These are phyloP conservation scores for Motacilla alba DNA, from an alignment of 2,113 vertebrate species.

Conservation along the genomic window DNA sequence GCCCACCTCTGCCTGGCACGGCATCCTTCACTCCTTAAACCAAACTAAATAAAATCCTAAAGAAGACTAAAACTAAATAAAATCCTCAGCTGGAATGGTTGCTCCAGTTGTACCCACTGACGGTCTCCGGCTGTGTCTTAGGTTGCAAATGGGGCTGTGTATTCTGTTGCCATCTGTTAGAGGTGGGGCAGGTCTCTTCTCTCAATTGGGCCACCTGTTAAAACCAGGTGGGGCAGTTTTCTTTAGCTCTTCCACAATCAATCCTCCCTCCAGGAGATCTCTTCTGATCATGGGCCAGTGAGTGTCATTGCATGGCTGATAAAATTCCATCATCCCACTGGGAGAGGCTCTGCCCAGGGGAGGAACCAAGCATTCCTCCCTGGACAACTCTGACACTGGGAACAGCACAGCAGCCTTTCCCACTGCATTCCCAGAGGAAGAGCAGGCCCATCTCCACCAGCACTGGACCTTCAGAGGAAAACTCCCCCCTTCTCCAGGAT, in stretches of 20 bases:
- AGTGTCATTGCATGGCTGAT: no score
- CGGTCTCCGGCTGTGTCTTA: background rate
- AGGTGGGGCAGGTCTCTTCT: background rate
- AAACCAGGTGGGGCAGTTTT: background rate
- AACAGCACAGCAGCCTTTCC: no score
- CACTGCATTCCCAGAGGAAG: no score
- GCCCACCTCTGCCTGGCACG: background rate
- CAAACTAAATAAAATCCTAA: background rate
- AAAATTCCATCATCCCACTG: no score
- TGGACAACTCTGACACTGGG: no score
- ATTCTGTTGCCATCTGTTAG: background rate
- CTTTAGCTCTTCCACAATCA: background rate
- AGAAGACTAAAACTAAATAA: background rate
- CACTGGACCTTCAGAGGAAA: background rate
- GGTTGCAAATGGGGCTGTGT: background rate
- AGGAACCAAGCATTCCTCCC: no score
- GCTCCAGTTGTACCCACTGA: background rate
- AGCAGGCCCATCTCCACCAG: background rate
- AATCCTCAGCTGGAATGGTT: fast-evolving
- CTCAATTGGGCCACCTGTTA: no score
- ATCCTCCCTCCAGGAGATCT: no score
- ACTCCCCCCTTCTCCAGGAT: background rate
- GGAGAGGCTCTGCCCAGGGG: no score
- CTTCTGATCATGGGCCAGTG: no score
- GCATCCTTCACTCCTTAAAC: background rate